Base-by-base conservation (phyloP, 2,797 vertebrate species). In the Setipinna tenuifilis region DNA sequence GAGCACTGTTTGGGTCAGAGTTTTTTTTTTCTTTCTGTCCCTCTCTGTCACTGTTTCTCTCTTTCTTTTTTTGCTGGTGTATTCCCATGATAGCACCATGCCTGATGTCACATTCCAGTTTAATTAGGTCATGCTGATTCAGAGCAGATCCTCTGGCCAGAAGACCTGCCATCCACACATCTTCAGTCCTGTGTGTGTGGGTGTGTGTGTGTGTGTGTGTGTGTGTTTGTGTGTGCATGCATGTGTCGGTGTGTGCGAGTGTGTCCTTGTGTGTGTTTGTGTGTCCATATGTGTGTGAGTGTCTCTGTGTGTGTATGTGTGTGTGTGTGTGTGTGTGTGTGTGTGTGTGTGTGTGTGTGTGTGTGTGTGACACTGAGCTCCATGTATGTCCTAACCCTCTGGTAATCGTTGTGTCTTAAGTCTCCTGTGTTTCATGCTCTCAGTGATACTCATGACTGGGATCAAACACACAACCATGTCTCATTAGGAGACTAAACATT, bases 81-180 rank as follows among this genome's bases (percentile, higher is more conserved):
- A 41, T 78, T 78, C 71, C 31, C 71, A 78, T 23, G 35, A 41
- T 75, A 78, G 31, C 17, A 44, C 31, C 14, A 21, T 16, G 71
- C 31, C 21, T 78, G 71, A 78, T 78, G 31, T 78, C 71, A 78
- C 71, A 78, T 78, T 78, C 71, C 71, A 17, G 71, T 78, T 44
- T 44, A 78, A 78, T 78, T 78, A 44, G 71, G 71, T 44, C 71
- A 78, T 44, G 71, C 71, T 78, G 71, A 78, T 78, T 78, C 71
- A 44, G 71, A 21, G 16, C 71, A 78, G 71, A 44, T 78, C 23
- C 68, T 44, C 16, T 21, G 35, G 71, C 71, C 68, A 17, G 68
- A 41, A 41, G 31, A 16, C 31, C 71, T 44, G 10, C 35, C 35
- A 17, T 44, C 35, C 35, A 78, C 19, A 35, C 61, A 65, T 65